phyloP scores from a whole-genome alignment of 1,140 invertebrate species.

The Rhagoletis zephyria region DNA sequence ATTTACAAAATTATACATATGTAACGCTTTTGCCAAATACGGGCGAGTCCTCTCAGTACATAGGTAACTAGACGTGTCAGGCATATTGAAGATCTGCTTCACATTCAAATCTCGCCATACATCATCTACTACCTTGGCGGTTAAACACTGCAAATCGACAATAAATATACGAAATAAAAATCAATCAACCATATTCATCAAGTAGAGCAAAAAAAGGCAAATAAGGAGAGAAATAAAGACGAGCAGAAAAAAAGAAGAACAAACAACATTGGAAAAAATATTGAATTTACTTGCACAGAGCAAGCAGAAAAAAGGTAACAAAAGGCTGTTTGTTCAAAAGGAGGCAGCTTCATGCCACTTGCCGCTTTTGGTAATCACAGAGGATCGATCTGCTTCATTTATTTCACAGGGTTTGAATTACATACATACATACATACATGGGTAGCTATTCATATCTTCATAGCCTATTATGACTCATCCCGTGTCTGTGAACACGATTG shows the following conservation, averaged over 20 bases:
- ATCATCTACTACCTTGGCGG: background rate
- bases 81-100: background rate
- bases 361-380: background rate
- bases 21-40: background rate
- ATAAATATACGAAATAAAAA: background rate
- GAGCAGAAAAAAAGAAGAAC: background rate
- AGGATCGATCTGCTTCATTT: background rate
- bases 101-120: background rate
- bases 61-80: background rate
- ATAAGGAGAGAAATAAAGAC: background rate
- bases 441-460: background rate
- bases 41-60: background rate
- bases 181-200: background rate
- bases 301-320: background rate
- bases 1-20: no score
- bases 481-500: background rate
- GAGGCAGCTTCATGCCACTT: background rate
- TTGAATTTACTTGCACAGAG: no score
- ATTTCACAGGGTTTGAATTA: background rate
- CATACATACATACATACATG: background rate
- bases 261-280: no score
- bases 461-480: background rate
- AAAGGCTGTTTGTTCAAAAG: background rate
- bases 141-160: slow-evolving; percentile 1
- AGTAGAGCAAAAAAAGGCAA: background rate